Evolutionary conservation across 2,888 invertebrate species (phyloP), one percentile per base, ranked within the genome.

Genomic region (Rhodophaea formosa): DNA sequence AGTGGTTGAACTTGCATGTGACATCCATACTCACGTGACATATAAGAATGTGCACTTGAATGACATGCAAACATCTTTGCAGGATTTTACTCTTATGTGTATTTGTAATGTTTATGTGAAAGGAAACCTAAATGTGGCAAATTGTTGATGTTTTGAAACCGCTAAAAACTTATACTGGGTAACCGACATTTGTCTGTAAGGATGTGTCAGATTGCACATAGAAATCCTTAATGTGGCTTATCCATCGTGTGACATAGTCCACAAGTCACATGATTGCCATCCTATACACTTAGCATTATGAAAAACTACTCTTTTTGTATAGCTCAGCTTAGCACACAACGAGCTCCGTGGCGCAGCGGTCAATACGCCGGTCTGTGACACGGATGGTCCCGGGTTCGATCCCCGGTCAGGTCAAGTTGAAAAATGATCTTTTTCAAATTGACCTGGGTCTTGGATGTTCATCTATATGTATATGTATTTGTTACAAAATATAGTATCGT

Each of bases 1-100:
- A n/a, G n/a, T n/a, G n/a, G n/a, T n/a, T n/a, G n/a, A n/a, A n/a
- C 29, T 46, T 23, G 46, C 46, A 29, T 46, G 46, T 29, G 46
- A 46, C n/a, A 23, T 29, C 46, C 29, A 10, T 12, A 7, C 12
- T 46, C 46, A 46, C 29, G 46, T 46, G 23, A 46, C 46, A 23
- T 12, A 17, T 17, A 3, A 3, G 2, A 23, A 46, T 46, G 1
- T 12, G 15, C 15, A 44, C 23, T n/a, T 46, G 23, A 12, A n/a
- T 29, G 46, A 23, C 23, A 35, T 30, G 32, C 14, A 32, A 51
- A 32, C 51, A 30, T 8, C 35, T 14, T 15, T 32, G 15, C 12
- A n/a, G 16, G 8, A 15, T 14, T 51, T 42, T n/a, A n/a, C 3
- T n/a, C n/a, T n/a, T n/a, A 46, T 17, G 3, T 6, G n/a, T 49